These are phyloP conservation scores for Liodrosophila aerea DNA, from an alignment of 2,888 invertebrate genomes.

Conservation along the genomic window DNA sequence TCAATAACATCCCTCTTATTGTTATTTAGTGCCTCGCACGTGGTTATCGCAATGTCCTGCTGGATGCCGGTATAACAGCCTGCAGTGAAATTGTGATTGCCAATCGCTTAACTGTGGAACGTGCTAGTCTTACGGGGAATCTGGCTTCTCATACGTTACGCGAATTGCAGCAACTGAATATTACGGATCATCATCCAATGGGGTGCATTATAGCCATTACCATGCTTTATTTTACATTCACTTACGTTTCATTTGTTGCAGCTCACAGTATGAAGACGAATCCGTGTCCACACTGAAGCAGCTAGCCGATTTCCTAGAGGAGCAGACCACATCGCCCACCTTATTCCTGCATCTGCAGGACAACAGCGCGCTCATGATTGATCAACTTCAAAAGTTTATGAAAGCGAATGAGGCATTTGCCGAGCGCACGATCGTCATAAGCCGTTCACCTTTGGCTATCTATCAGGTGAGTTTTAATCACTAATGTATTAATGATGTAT, in stretches of 20 bases:
- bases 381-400: constrained; percentile 77
- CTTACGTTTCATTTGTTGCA: too few species aligned
- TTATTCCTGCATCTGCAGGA: constrained; percentile 80
- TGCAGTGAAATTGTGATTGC: constrained; percentile 81
- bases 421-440: constrained; percentile 79
- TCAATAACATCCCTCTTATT: constrained; percentile 53
- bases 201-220: constrained; percentile 62
- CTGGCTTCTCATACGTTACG: constrained; percentile 72
- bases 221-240: too few species aligned
- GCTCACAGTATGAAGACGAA: constrained; percentile 81
- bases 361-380: constrained; percentile 78
- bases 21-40: constrained; percentile 77
- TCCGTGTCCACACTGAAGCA: constrained; percentile 78
- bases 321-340: constrained; percentile 74
- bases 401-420: constrained; percentile 72
- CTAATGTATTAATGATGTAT: too few species aligned
- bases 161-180: constrained; percentile 79
- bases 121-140: constrained; percentile 74
- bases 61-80: constrained; percentile 80
- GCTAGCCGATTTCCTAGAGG: constrained; percentile 74
- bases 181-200: constrained; percentile 81
- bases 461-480: constrained; percentile 75
- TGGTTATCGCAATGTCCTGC: constrained; percentile 81
- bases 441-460: constrained; percentile 80
- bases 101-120: constrained; percentile 77